Evolutionary conservation across 2,888 invertebrate genomes (phyloP).

Genomic region (Nomada ferruginata): DNA sequence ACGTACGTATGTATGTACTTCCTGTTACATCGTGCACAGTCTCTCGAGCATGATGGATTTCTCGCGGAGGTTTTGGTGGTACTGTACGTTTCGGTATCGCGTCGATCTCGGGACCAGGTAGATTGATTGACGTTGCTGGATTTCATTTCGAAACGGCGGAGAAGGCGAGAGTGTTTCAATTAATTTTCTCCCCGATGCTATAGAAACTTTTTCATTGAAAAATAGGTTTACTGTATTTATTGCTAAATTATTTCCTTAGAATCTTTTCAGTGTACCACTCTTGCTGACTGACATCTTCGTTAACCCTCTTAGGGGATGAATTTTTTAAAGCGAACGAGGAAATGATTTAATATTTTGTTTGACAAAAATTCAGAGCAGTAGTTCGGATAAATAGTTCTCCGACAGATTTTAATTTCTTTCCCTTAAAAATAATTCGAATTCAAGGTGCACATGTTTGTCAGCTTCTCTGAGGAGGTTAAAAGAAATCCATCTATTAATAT

Average conservation of each 20-base stretch:
- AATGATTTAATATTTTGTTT: no score
- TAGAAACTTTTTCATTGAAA: neutral
- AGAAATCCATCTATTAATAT: neutral
- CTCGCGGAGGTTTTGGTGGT: neutral
- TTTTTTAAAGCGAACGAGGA: no score
- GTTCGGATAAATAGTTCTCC: no score
- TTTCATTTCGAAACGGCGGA: neutral
- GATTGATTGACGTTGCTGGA: neutral
- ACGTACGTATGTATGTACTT: neutral
- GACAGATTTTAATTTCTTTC: neutral
- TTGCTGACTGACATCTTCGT: no score
- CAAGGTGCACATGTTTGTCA: no score
- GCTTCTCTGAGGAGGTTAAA: no score
- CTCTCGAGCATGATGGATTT: slow-evolving; percentile 9
- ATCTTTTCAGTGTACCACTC: no score
- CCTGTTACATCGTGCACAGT: slow-evolving; percentile 32
- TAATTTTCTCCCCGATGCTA: neutral
- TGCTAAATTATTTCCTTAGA: no score
- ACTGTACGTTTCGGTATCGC: neutral
- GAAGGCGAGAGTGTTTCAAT: neutral
- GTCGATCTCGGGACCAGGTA: neutral
- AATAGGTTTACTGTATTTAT: no score
- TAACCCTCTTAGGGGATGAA: no score
- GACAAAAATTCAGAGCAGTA: no score
- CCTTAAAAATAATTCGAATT: neutral